Evolutionary conservation across 1,140 invertebrate genomes (phyloP).

Genomic region (Solenopsis fugax): DNA sequence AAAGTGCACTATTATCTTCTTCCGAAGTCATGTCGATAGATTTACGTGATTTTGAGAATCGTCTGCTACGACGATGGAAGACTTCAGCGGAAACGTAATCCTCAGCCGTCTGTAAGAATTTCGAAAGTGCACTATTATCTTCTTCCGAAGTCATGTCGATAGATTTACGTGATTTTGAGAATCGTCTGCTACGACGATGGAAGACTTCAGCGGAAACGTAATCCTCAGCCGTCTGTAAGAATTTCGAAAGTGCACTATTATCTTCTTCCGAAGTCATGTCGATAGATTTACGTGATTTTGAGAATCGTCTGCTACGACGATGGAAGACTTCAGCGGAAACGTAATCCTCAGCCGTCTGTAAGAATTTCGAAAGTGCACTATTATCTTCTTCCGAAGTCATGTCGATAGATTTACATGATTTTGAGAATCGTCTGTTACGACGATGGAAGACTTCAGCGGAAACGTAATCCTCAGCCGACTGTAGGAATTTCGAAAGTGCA

Average conservation of each 20-base stretch:
- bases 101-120: slow-evolving; percentile 15
- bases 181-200: slow-evolving; percentile 54
- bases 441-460: slow-evolving; percentile 27
- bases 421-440: slow-evolving; percentile 7
- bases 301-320: slow-evolving; percentile 19
- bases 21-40: neutral
- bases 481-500: slow-evolving; percentile 27
- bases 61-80: slow-evolving; percentile 33
- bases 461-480: slow-evolving; percentile 23
- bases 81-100: slow-evolving; percentile 31
- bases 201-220: slow-evolving; percentile 67
- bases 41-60: slow-evolving; percentile 12
- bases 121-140: neutral
- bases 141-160: neutral
- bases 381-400: neutral
- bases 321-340: slow-evolving; percentile 23
- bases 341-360: slow-evolving; percentile 31
- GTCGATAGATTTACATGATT: neutral
- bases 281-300: neutral
- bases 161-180: slow-evolving; percentile 49
- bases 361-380: slow-evolving; percentile 8
- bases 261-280: neutral
- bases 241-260: slow-evolving; percentile 2
- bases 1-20: neutral
- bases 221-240: slow-evolving; percentile 60